Evolutionary conservation across 2,888 invertebrate genomes (phyloP), one percentile per base, ranked within the genome.

Genomic region (Leptopilina myrica): DNA sequence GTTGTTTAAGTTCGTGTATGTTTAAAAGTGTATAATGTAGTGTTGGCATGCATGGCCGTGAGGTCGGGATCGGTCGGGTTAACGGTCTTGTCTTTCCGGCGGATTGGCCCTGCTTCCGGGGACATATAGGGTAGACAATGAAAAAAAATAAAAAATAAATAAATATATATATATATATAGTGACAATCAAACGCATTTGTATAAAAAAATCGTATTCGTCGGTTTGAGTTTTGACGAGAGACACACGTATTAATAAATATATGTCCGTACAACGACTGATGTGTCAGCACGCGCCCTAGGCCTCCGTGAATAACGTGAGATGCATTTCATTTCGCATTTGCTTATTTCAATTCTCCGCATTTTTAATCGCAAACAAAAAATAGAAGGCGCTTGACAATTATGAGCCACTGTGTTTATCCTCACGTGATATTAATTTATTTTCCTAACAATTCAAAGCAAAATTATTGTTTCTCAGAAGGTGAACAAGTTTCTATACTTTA

Each of bases 91-190:
- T 88, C 91, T 91, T 91, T 90, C 91, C 91, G 91, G 87, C 89
- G 91, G 89, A 90, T 89, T 90, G 89, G 90, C 90, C 91, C 89
- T 89, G 89, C 91, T 91, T 91, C 91, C 91, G 91, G 91, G 87
- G 91, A 91, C 91, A 90, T 91, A 91, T 91, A 91, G 91, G 91
- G 91, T 90, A 91, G 89, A 90, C 90, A 90, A 91, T 91, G 86
- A 89, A 88, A 88, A 88, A 84, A 80, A 79, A 85, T 76, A 33
- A 2, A 33, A 33, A 2, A 33, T 33, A 33, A 2, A 33, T 20
- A 20, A 1, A 20, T 20, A 20, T 20, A 33, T 33, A 33, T 4
- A 5, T 33, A 33, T 33, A 33, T 33, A 33, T 81, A 75, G 76
- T 40, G 78, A 67, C 40, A 64, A 73, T 26, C 14, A 67, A 76